Percentiles rank a stretch among this genome's conserved stretches.
These are phyloP conservation scores for Sebastes oblongus DNA, from an alignment of 2,797 vertebrate species.

Conservation along the genomic window DNA sequence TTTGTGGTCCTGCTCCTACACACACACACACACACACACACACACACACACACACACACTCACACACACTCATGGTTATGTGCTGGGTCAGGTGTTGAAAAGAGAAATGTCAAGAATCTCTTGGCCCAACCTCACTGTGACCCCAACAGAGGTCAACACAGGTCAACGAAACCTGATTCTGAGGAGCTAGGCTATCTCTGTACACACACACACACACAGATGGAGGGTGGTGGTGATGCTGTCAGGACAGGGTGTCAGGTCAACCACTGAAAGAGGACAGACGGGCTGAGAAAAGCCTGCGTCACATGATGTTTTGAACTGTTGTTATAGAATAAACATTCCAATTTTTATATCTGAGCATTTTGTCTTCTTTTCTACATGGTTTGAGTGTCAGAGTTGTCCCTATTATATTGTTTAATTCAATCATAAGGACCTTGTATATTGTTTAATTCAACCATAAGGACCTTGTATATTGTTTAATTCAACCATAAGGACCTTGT, in stretches of 20 bases:
- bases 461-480: background rate
- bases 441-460: background rate
- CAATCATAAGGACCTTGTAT: background rate
- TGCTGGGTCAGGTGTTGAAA: constrained; percentile 57
- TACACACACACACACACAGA: constrained; percentile 21
- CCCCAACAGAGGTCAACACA: constrained; percentile 56
- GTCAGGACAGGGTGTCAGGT: constrained; percentile 42
- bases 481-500: background rate
- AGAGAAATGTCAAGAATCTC: constrained; percentile 77
- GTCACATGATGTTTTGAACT: background rate
- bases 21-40: constrained; percentile 35
- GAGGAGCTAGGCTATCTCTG: constrained; percentile 41
- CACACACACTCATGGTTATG: constrained; percentile 18
- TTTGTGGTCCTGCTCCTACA: background rate
- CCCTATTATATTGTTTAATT: background rate
- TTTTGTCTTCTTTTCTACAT: background rate
- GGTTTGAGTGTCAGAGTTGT: background rate
- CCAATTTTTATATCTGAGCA: background rate
- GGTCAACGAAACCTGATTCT: constrained; percentile 63
- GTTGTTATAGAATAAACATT: background rate
- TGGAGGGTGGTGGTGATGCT: constrained; percentile 22
- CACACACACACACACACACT: constrained; percentile 18
- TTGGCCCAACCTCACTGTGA: constrained; percentile 69
- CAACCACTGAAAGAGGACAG: constrained; percentile 23
- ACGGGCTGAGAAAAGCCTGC: background rate